Evolutionary conservation across 2,797 vertebrate genomes (phyloP).

Genomic region (Gadopsis marmoratus): DNA sequence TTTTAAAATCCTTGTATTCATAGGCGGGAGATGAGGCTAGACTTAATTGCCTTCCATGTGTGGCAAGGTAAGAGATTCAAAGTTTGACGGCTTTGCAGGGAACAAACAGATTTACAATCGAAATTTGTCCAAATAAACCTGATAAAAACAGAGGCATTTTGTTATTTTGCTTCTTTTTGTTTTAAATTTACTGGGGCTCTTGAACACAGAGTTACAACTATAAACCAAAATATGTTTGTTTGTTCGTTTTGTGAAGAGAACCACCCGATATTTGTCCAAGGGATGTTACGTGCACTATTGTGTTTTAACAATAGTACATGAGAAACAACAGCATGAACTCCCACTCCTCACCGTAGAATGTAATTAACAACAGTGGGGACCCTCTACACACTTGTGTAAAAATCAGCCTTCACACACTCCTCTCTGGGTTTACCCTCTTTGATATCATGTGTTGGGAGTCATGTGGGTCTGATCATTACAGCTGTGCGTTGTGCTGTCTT

Average conservation of each 20-base stretch:
- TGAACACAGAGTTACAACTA: conserved; percentile 10
- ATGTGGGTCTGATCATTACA: conserved; percentile 61
- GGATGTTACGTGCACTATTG: conserved; percentile 40
- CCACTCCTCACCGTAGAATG: conserved; percentile 54
- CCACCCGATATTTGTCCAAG: conserved; percentile 38
- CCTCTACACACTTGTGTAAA: conserved; percentile 39
- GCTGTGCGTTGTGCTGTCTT: conserved; percentile 15
- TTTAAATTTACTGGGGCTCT: conserved; percentile 18
- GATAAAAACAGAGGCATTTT: conserved; percentile 30
- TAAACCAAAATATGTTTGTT: conserved; percentile 24
- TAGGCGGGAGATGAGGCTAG: conserved; percentile 46
- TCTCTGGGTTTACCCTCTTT: conserved; percentile 57
- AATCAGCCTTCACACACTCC: conserved; percentile 43
- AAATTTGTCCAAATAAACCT: conserved; percentile 35
- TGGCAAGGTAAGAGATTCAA: conserved; percentile 69
- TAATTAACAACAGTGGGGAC: conserved; percentile 75
- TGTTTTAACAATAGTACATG: conserved; percentile 13
- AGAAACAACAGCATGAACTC: conserved; percentile 60
- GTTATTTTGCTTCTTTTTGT: conserved; percentile 15
- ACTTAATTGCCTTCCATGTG: conserved; percentile 66
- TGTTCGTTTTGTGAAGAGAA: conserved; percentile 49
- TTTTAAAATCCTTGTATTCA: conserved; percentile 75
- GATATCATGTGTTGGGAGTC: conserved; percentile 43
- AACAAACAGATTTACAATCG: conserved; percentile 57
- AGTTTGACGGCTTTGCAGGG: conserved; percentile 45